Evolutionary conservation across 2,113 vertebrate genomes (phyloP), one percentile per base, ranked within the genome.

Genomic region (Camelus bactrianus): DNA sequence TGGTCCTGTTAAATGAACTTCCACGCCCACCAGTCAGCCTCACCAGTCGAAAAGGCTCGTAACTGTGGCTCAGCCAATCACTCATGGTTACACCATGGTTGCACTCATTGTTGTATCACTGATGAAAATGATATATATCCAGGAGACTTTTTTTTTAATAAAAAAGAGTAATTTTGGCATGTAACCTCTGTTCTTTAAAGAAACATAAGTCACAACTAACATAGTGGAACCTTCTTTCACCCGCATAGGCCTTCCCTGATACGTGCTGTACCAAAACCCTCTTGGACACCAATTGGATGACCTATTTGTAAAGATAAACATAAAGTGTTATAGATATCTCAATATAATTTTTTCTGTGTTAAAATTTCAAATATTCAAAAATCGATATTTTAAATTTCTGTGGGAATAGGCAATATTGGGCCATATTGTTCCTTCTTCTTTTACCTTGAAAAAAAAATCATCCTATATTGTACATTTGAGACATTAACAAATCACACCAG

Each of bases 391-490:
- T 67, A n/a, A 19, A 72, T 91, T 65, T 89, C 22, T 93, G 22
- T 62, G 20, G 8, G 6, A 26, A 93, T 52, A 85, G n/a, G 28
- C 22, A 88, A 7, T 35, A 65, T 60, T 77, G 56, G 30, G 2
- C 6, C 46, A 50, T 72, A 32, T 65, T 72, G 3, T 38, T 95
- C 46, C 50, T 72, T 62, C 9, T 52, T 89, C 24, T 76, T 95
- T 93, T 75, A 48, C 32, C 32, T 80, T 70, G 77, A 50, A 93
- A 96, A 93, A 96, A 83, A 32, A 64, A 62, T 48, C 5, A 64
- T 56, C 67, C 35, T 52, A 3, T 75, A 72, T 92, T 90, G 8
- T 46, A 32, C 67, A 80, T 56, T n/a, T 84, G 4, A 48, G 8
- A 50, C 24, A 85, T 48, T 8, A 58, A 94, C 88, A 95, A 87